Conservation (phyloP, 37 sponge, comb jelly and placozoan species). For the Spongilla lacustris region DNA sequence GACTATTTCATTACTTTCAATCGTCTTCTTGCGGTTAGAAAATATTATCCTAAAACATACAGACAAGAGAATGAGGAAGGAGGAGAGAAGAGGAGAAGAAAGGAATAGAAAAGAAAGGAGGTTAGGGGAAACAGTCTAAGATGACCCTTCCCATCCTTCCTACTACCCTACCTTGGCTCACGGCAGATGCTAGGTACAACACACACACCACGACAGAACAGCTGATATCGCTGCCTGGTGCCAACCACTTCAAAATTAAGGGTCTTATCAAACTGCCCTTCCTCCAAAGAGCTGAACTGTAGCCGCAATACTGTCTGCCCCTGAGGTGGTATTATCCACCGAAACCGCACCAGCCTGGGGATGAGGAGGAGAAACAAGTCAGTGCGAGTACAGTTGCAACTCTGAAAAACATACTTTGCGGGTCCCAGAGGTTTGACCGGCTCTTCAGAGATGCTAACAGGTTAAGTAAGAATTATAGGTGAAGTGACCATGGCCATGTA, state of each 20-base stretch:
- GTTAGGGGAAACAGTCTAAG: neutral
- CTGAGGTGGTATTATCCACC: conserved; percentile 90
- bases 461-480: neutral
- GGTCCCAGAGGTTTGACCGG: neutral
- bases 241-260: conserved; percentile 96
- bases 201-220: conserved; percentile 93
- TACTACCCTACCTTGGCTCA: conserved; percentile 72
- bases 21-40: conserved; percentile 64
- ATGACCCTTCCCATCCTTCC: neutral
- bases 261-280: conserved; percentile 88
- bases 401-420: neutral
- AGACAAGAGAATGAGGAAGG: neutral
- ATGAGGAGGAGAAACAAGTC: neutral
- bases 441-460: neutral
- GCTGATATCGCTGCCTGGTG: conserved; percentile 82
- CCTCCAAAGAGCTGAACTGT: conserved; percentile 79
- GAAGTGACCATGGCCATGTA: neutral
- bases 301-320: conserved; percentile 69
- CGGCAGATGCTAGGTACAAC: conserved; percentile 78
- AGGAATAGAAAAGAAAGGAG: neutral
- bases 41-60: conserved; percentile 81
- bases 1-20: conserved; percentile 82
- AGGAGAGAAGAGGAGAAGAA: neutral
- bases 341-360: conserved; percentile 72
- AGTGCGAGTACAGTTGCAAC: neutral